Evolutionary conservation across 2,888 invertebrate genomes (phyloP), one percentile per base, ranked within the genome.

Genomic region (Tryphoninae sp.): DNA sequence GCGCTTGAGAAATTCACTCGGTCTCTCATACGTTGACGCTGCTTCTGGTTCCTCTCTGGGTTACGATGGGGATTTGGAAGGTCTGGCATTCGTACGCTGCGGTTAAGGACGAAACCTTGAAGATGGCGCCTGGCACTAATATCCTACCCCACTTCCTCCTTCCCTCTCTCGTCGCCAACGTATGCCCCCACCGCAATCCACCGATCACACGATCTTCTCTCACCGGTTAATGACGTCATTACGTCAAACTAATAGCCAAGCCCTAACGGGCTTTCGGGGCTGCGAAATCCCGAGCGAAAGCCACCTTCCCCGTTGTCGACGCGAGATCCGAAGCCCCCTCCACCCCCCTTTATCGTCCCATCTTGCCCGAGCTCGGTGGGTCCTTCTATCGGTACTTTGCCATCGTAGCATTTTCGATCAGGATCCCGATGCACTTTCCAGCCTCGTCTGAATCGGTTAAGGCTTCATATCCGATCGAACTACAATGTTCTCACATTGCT

Each of bases 201-300:
- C 84, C 86, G 85, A 89, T 89, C 87, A 85, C 85, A 88, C 86
- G 87, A 87, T 87, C 87, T 85, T 84, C 83, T 76, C 79, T 75
- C 84, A 78, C 85, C 84, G 83, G 87, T 87, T 89, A 89, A 89
- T 89, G 88, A 88, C 89, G 86, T 89, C 88, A 88, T 89, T 89
- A 89, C 88, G 87, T 87, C 88, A 89, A 88, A 88, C 86, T 90
- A 89, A 89, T 89, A 89, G 89, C 86, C 85, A 78, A 80, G 83
- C 80, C 80, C 84, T 87, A 86, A 88, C 86, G 85, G 87, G 86
- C 86, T 87, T 84, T 85, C 81, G 84, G 85, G 85, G 81, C 85
- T 83, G 83, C 42, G 74, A 75, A 75, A 71, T 74, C 59, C 69
- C 33, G 65, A 75, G 74, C 55, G 55, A 72, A 64, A 82, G 72